A percentile compares a stretch with the other conserved stretches of the same genome.
These are phyloP conservation scores for Steinernema hermaphroditum DNA, from an alignment of 2,888 invertebrate species.

Conservation along the genomic window DNA sequence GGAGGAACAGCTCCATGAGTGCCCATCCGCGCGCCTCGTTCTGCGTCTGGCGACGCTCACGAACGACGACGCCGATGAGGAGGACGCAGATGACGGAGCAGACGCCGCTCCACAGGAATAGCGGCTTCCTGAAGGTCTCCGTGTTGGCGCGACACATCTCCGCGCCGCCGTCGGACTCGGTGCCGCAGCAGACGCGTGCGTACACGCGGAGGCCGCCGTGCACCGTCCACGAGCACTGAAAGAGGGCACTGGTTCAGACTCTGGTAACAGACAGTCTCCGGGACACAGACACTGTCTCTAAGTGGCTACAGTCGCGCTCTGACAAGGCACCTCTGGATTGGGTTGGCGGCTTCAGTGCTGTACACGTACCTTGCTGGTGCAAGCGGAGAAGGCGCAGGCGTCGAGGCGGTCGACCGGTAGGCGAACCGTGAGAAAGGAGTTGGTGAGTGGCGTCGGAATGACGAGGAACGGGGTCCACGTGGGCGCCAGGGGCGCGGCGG, in stretches of 20 bases:
- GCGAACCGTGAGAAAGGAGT: slow-evolving; percentile 43
- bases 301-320: too few species aligned
- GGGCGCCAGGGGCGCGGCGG: slow-evolving; percentile 23
- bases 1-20: slow-evolving; percentile 66
- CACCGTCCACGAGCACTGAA: slow-evolving; percentile 63
- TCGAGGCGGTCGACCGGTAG: slow-evolving; percentile 41
- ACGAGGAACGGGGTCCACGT: slow-evolving; percentile 47
- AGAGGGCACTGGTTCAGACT: too few species aligned
- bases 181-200: slow-evolving; percentile 58
- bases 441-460: slow-evolving; percentile 40
- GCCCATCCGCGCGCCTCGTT: slow-evolving; percentile 65
- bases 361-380: slow-evolving; percentile 22
- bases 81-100: slow-evolving; percentile 57
- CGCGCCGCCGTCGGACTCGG: slow-evolving; percentile 35
- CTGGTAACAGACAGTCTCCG: too few species aligned
- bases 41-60: slow-evolving; percentile 54
- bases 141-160: slow-evolving; percentile 21
- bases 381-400: slow-evolving; percentile 38
- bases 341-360: too few species aligned
- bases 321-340: too few species aligned
- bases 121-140: slow-evolving; percentile 44
- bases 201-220: slow-evolving; percentile 58
- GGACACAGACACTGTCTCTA: too few species aligned
- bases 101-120: slow-evolving; percentile 55
- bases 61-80: slow-evolving; percentile 56